Evolutionary conservation across 1,140 invertebrate species (phyloP).

Genomic region (Pseudomyrmex sp.): DNA sequence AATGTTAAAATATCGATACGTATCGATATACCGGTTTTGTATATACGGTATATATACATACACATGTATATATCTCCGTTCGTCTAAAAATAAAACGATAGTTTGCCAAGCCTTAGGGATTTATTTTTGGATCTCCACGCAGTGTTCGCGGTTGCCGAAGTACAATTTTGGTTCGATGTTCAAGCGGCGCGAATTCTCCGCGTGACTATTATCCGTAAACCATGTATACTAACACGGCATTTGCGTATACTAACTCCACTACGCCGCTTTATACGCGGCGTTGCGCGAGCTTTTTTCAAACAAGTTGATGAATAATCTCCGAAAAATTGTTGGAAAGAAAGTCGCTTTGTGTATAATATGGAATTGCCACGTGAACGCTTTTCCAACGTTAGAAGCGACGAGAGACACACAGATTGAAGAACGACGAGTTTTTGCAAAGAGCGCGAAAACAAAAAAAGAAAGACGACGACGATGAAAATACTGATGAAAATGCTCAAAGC

Average conservation of each 20-base stretch:
- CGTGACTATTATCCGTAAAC: background rate
- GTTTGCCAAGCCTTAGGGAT: slow-evolving; percentile 21
- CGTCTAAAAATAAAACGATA: slow-evolving; percentile 50
- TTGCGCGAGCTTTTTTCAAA: too few species aligned
- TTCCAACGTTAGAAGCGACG: background rate
- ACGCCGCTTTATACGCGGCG: too few species aligned
- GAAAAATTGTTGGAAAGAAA: too few species aligned
- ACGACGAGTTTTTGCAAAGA: slow-evolving; percentile 12
- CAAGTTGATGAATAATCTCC: too few species aligned
- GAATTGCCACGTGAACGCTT: background rate
- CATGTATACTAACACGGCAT: background rate
- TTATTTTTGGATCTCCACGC: slow-evolving; percentile 51
- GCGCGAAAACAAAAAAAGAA: slow-evolving; percentile 14
- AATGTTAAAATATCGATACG: background rate
- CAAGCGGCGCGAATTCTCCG: slow-evolving; percentile 9
- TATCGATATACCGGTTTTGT: slow-evolving; percentile 26
- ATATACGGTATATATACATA: background rate
- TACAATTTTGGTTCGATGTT: slow-evolving; percentile 31
- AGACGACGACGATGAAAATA: slow-evolving; percentile 25
- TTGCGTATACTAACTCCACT: too few species aligned
- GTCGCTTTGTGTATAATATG: background rate
- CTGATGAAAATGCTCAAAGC: slow-evolving; percentile 36
- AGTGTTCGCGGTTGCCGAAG: slow-evolving; percentile 38
- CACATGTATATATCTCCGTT: slow-evolving; percentile 18
- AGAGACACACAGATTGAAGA: background rate